These are phyloP conservation scores for Erebia palarica DNA, from an alignment of 2,888 invertebrate species.

Conservation along the genomic window DNA sequence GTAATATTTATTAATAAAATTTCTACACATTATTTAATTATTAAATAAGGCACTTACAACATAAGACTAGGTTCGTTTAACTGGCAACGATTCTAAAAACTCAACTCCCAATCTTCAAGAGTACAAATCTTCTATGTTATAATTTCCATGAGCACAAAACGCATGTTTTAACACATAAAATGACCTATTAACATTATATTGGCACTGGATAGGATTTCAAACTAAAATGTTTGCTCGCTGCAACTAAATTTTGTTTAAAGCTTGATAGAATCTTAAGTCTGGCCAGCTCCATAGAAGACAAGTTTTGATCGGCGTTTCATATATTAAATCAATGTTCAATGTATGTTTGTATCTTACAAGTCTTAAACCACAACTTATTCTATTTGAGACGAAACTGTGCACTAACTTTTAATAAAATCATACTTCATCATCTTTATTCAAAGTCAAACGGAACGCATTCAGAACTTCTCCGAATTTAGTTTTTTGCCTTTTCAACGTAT, in stretches of 20 bases:
- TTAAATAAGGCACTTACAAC: constrained; percentile 61
- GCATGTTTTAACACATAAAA: neutral
- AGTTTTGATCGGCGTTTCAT: too few species aligned
- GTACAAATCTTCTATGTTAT: too few species aligned
- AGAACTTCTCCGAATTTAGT: constrained; percentile 71
- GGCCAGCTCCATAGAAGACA: too few species aligned
- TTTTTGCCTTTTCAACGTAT: constrained; percentile 72
- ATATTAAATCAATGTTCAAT: too few species aligned
- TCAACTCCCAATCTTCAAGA: neutral
- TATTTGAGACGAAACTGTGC: neutral
- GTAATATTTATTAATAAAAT: neutral
- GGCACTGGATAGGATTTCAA: too few species aligned
- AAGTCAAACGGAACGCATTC: constrained; percentile 70
- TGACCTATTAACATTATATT: too few species aligned
- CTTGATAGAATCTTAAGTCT: too few species aligned
- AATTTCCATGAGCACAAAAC: neutral
- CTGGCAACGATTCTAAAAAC: constrained; percentile 42
- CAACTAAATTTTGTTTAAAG: too few species aligned
- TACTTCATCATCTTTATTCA: constrained; percentile 65
- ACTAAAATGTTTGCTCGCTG: too few species aligned
- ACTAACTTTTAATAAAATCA: constrained; percentile 38
- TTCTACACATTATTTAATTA: neutral
- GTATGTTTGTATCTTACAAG: neutral
- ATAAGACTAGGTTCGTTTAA: constrained; percentile 62
- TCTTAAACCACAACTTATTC: neutral